Base-by-base conservation (phyloP, 1,140 invertebrate genomes). In the Euwallacea fornicatus region DNA sequence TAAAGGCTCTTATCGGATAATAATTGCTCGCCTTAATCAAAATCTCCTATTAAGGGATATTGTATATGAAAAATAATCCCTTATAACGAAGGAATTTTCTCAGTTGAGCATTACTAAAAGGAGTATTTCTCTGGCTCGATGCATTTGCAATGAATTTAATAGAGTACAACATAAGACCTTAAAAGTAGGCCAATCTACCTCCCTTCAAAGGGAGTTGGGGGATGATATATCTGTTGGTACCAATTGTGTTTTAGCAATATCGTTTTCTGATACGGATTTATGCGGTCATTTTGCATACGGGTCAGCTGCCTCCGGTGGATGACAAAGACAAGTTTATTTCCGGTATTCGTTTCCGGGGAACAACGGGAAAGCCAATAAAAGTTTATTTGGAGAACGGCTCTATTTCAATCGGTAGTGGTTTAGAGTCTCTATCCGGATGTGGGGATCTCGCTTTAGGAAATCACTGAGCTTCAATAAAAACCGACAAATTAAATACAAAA, bases 221-320 rank as follows among this genome's bases (percentile, higher is more conserved):
- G 10, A 33, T 65, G 63, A 65, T 65, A 54, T 65, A 65, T 65
- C 63, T 65, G 42, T 11, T 21, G 42, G 63, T 54, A 65, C 53
- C 63, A 65, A 65, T 65, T 53, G 63, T 50, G 41, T 65, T 65
- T 65, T 65, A 65, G 63, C 63, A 42, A 65, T 65, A 65, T 65
- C 63, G 63, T 65, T 65, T 65, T 65, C 63, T 54, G 63, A 65
- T 65, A 54, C 46, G 42, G 63, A 65, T 65, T 65, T 65, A 65
- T 65, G 63, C 47, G 63, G 63, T 65, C 63, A 65, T 13, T 65
- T 65, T 65, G 63, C 46, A 65, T 65, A 55, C 21, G 63, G 63
- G 63, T 65, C 63, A 65, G 63, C 44, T 15, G 43, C 10, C 61
- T 13, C 9, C 61, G 16, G 42, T 59, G 56, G n/a, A 59, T 44